Percentiles rank a stretch among this genome's conserved stretches.
Evolutionary conservation across 2,797 vertebrate genomes (phyloP).

Genomic region (Cottoperca gobio): DNA sequence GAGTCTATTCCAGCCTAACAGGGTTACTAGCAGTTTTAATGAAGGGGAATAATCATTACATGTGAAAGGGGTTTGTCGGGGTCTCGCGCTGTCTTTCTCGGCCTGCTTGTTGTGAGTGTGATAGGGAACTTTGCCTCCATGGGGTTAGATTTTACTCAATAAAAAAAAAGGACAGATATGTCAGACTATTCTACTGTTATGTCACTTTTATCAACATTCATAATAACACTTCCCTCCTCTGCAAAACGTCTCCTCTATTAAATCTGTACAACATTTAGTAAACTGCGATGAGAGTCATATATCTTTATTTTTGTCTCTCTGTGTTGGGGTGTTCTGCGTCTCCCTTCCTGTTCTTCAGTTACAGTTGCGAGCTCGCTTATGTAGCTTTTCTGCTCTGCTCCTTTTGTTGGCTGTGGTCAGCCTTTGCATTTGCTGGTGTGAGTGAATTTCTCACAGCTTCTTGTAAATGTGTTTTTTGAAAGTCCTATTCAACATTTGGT

Average conservation of each 20-base stretch:
- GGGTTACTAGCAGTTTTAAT: slow-evolving; percentile 85
- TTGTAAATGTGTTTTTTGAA: slow-evolving; percentile 82
- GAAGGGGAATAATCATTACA: slow-evolving; percentile 79
- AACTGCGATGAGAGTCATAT: slow-evolving; percentile 39
- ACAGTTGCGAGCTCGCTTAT: slow-evolving; percentile 57
- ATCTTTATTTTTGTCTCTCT: slow-evolving; percentile 61
- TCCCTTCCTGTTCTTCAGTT: slow-evolving; percentile 62
- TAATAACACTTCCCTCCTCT: slow-evolving; percentile 38
- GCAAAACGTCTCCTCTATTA: slow-evolving; percentile 29
- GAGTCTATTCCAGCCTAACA: slow-evolving; percentile 85
- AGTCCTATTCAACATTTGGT: slow-evolving; percentile 84
- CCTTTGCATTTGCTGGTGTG: slow-evolving; percentile 78
- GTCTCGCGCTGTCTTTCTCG: slow-evolving; percentile 64
- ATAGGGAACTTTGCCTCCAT: slow-evolving; percentile 37
- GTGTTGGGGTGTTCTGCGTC: slow-evolving; percentile 45
- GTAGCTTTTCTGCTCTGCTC: slow-evolving; percentile 65
- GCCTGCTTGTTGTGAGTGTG: slow-evolving; percentile 54
- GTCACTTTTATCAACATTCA: slow-evolving; percentile 33
- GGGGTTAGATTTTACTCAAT: slow-evolving; percentile 17
- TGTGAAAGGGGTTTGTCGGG: slow-evolving; percentile 76
- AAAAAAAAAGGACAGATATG: slow-evolving; percentile 2
- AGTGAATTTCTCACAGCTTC: slow-evolving; percentile 84
- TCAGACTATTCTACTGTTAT: slow-evolving; percentile 25
- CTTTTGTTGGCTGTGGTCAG: slow-evolving; percentile 80
- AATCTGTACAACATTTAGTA: slow-evolving; percentile 35